These are phyloP conservation scores for Selene dorsalis DNA, from an alignment of 2,797 vertebrate genomes.

Conservation along the genomic window DNA sequence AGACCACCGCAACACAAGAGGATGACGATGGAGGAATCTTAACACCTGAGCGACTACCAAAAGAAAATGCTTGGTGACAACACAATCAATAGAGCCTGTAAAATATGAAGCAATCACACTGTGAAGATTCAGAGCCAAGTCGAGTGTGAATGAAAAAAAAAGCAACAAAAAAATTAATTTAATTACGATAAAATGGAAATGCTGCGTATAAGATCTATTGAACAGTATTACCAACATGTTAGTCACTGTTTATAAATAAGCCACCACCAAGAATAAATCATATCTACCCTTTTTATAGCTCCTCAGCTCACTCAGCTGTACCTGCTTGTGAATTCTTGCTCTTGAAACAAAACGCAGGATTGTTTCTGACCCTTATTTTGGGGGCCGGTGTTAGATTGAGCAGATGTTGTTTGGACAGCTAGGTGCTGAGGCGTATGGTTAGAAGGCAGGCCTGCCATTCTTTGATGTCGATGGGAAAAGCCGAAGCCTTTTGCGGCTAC, in stretches of 20 bases:
- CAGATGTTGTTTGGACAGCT: slow-evolving; percentile 55
- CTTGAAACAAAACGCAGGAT: slow-evolving; percentile 23
- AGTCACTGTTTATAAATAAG: slow-evolving; percentile 38
- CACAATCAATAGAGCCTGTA: slow-evolving; percentile 71
- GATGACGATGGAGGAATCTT: slow-evolving; percentile 53
- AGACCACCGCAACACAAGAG: slow-evolving; percentile 61
- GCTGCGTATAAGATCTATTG: slow-evolving; percentile 40
- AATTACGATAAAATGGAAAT: slow-evolving; percentile 34
- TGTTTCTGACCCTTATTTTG: slow-evolving; percentile 45
- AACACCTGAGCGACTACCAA: slow-evolving; percentile 72
- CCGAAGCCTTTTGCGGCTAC: slow-evolving; percentile 65
- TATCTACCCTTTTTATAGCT: background rate
- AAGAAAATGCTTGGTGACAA: slow-evolving; percentile 74
- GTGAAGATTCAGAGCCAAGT: slow-evolving; percentile 64
- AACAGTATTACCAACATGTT: slow-evolving; percentile 37
- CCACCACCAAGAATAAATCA: slow-evolving; percentile 12
- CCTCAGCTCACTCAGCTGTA: slow-evolving; percentile 2
- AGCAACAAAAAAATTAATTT: slow-evolving; percentile 56
- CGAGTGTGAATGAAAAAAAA: slow-evolving; percentile 53
- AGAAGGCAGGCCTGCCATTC: slow-evolving; percentile 59
- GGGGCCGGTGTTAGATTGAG: slow-evolving; percentile 36
- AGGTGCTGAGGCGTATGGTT: slow-evolving; percentile 32
- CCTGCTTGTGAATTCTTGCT: slow-evolving; percentile 17
- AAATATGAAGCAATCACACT: slow-evolving; percentile 66
- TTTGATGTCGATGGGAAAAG: slow-evolving; percentile 69